Evolutionary conservation across 2,888 invertebrate genomes (phyloP).

Genomic region (Andrena chrysosceles): DNA sequence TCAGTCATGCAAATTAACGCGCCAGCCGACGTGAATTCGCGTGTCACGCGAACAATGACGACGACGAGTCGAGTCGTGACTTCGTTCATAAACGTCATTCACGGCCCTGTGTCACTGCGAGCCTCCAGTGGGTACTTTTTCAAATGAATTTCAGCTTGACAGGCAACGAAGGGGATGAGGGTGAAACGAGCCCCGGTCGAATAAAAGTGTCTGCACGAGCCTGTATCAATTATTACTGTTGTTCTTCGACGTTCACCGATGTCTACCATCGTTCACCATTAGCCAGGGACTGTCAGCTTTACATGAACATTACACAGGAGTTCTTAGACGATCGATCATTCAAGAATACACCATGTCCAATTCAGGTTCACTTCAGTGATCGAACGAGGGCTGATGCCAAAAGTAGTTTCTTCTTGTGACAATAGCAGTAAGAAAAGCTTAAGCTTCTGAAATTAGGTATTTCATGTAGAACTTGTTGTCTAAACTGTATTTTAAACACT

Average conservation of each 20-base stretch:
- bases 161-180: slow-evolving; percentile 16
- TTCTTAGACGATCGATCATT: not conserved
- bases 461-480: too few relatives aligned
- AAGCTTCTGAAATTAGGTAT: too few relatives aligned
- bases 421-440: too few relatives aligned
- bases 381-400: too few relatives aligned
- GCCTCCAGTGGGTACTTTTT: slow-evolving; percentile 26
- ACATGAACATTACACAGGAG: not conserved
- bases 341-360: not conserved
- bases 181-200: not conserved
- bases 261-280: not conserved
- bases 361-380: not conserved
- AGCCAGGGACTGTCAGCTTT: not conserved
- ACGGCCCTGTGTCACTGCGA: slow-evolving; percentile 18
- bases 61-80: slow-evolving; percentile 31
- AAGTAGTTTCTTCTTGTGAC: too few relatives aligned
- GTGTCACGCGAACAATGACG: slow-evolving; percentile 19
- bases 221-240: slow-evolving; percentile 1
- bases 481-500: too few relatives aligned
- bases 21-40: slow-evolving; percentile 26
- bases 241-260: not conserved
- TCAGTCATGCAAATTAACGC: slow-evolving; percentile 54
- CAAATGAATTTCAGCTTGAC: slow-evolving; percentile 49
- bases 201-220: slow-evolving; percentile 11
- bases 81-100: slow-evolving; percentile 57